Percentiles rank a stretch among this genome's conserved stretches.
phyloP scores from a whole-genome alignment of 2,888 invertebrate genomes.

The Globia sparganii region DNA sequence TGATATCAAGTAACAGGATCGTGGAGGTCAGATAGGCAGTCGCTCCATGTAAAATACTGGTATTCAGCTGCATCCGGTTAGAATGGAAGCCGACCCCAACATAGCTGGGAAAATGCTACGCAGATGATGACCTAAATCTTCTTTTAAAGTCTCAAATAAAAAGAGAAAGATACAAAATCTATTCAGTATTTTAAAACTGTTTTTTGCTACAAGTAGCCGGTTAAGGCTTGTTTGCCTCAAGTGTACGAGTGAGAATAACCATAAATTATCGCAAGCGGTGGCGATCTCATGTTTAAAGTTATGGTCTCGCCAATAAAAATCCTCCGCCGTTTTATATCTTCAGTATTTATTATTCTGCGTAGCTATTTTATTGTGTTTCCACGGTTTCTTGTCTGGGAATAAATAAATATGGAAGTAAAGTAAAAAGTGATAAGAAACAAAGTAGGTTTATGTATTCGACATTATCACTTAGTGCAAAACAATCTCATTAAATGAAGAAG shows the following conservation, averaged over 20 bases:
- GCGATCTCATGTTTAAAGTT: constrained; percentile 67
- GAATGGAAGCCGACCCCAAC: no score
- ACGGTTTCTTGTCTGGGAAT: neutral
- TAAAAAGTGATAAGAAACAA: neutral
- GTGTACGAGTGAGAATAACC: constrained; percentile 31
- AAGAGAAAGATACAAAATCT: neutral
- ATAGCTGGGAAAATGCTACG: no score
- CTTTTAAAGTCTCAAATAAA: neutral
- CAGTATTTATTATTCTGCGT: constrained; percentile 37
- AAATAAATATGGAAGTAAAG: neutral
- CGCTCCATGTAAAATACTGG: no score
- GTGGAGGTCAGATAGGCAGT: no score
- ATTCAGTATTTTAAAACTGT: constrained; percentile 1
- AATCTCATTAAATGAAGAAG: neutral
- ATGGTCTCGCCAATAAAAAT: constrained; percentile 62
- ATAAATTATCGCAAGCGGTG: constrained; percentile 57
- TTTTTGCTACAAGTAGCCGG: neutral
- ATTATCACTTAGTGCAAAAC: neutral
- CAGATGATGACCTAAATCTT: neutral
- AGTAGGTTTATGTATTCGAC: neutral
- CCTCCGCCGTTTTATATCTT: constrained; percentile 44
- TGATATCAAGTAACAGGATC: no score
- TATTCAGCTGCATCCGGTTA: no score
- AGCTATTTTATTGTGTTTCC: constrained; percentile 37
- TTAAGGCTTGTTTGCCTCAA: constrained; percentile 26